Conservation (phyloP, 1,140 invertebrate species). For the Vollenhovia emeryi region DNA sequence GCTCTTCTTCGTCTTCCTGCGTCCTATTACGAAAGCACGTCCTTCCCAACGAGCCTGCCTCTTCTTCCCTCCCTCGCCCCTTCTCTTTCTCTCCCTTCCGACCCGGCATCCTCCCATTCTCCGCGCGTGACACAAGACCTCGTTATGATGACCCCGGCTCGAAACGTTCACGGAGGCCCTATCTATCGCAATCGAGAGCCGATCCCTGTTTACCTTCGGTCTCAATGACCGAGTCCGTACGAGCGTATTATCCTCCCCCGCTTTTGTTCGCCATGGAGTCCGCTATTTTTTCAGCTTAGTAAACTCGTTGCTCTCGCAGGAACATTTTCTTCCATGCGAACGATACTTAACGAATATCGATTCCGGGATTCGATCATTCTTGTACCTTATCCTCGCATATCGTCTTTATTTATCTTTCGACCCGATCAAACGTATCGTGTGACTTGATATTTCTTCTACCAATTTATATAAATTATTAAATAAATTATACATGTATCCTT, state of each 20-base stretch:
- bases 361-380: constrained; percentile 1
- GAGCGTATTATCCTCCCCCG: constrained; percentile 59
- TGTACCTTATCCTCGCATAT: not conserved
- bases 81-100: constrained; percentile 1
- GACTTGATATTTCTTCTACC: not conserved
- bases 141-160: constrained; percentile 79
- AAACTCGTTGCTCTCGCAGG: constrained; percentile 12
- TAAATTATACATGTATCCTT: not conserved
- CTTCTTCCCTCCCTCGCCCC: not conserved
- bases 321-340: constrained; percentile 10
- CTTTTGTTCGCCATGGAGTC: constrained; percentile 11
- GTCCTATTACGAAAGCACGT: constrained; percentile 54
- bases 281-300: constrained; percentile 24
- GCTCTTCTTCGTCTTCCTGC: constrained; percentile 33
- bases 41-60: constrained; percentile 22
- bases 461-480: not conserved
- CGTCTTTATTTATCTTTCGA: not conserved
- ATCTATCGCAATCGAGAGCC: constrained; percentile 69
- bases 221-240: constrained; percentile 66
- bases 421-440: not conserved
- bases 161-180: constrained; percentile 67
- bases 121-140: constrained; percentile 73
- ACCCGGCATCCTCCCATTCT: not conserved
- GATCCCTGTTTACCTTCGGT: constrained; percentile 69
- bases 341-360: constrained; percentile 33